Base-by-base conservation (phyloP, 2,888 invertebrate species). In the Tipula helvola region DNA sequence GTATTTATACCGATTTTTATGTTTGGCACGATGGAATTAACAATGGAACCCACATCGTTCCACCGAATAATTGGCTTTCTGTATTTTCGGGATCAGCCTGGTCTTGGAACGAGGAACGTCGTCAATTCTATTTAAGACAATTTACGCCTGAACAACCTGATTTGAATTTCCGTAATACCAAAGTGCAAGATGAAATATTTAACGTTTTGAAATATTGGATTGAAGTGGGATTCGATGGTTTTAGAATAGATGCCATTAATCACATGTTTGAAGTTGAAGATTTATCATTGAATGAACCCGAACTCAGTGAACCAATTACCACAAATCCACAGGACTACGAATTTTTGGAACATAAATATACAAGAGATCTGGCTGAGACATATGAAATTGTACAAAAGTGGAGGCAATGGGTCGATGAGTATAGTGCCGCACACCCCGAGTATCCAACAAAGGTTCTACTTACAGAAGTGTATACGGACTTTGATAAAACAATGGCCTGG, bases 151-250 rank as follows among this genome's bases (percentile, higher is more conserved):
- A 93, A 42, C 96, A 97, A 89, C 97, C 97, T 0, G 97, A 98
- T 90, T 92, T 98, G 2, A 97, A 98, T 91, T 95, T 93, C 89
- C 92, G 95, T 83, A 95, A 96, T 90, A 93, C 94, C 0, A 92
- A 92, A 7, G 94, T 98, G 5, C 92, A 94, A 2, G 91, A 94
- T 86, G 94, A 94, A 89, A 94, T 96, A 91, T 94, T 95, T 91
- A 94, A 94, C 88, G 90, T 91, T 0, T 90, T 97, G 18, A 93
- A 92, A 88, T 97, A 94, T 89, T 98, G 98, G 98, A 90, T 98
- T 86, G 94, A 95, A 86, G 94, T 94, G 89, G 97, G 97, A 0
- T 94, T 97, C 0, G 96, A 96, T 89, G 98, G 98, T 0, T 97
- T 98, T 89, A 94, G 97, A 88, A 93, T 98, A 71, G 96, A 96